Conservation (phyloP, 1,140 invertebrate genomes). For the Bombus picipes region DNA sequence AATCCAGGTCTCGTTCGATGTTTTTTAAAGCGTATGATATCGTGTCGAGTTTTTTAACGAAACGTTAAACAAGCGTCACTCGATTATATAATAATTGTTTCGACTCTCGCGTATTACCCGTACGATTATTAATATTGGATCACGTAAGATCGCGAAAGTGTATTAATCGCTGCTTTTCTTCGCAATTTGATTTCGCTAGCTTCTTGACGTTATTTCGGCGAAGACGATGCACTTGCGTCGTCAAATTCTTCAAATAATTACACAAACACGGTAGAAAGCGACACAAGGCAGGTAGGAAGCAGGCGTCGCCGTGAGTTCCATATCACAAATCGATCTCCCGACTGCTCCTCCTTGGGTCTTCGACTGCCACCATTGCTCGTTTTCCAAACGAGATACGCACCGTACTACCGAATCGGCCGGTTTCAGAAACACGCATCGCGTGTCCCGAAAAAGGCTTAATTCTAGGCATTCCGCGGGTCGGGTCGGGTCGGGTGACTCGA, state of each 20-base stretch:
- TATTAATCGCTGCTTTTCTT: too few species aligned
- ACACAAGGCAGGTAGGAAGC: background rate
- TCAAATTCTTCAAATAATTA: too few species aligned
- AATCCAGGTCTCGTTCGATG: background rate
- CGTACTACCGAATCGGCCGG: slow-evolving; percentile 44
- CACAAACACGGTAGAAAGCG: too few species aligned
- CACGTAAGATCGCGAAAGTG: too few species aligned
- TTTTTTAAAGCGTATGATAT: background rate
- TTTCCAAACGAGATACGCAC: background rate
- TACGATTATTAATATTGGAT: too few species aligned
- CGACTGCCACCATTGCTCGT: slow-evolving; percentile 12
- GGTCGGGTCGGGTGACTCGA: slow-evolving; percentile 36
- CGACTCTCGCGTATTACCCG: too few species aligned
- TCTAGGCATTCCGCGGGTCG: slow-evolving; percentile 56
- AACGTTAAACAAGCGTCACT: too few species aligned
- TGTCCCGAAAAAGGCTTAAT: slow-evolving; percentile 66
- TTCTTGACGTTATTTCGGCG: too few species aligned
- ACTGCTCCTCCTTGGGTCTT: background rate
- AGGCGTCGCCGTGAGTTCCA: too few species aligned
- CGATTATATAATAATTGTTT: too few species aligned
- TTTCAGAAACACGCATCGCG: slow-evolving; percentile 47
- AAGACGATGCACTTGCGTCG: too few species aligned
- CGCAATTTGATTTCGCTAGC: background rate
- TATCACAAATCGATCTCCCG: background rate
- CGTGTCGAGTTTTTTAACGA: background rate